Evolutionary conservation across 2,797 vertebrate species (phyloP).

Genomic region (Craterocephalus amniculus): DNA sequence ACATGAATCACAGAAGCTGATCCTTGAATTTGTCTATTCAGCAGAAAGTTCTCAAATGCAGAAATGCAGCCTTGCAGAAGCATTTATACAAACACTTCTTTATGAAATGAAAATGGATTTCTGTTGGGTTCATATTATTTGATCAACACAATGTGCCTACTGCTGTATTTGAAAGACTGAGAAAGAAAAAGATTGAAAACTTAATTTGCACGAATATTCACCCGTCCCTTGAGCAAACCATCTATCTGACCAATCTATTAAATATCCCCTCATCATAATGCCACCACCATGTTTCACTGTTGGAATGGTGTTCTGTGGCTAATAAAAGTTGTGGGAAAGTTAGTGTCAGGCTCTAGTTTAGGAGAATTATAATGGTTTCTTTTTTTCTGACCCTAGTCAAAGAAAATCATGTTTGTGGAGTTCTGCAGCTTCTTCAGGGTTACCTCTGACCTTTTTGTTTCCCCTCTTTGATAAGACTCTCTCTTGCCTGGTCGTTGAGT

Average conservation of each 20-base stretch:
- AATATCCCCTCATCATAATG: background rate
- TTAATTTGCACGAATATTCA: background rate
- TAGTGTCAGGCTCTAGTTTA: no score
- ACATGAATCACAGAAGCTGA: constrained; percentile 16
- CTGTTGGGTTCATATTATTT: background rate
- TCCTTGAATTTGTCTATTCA: constrained; percentile 3
- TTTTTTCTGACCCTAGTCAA: background rate
- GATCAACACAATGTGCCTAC: background rate
- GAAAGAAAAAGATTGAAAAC: background rate
- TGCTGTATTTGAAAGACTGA: background rate
- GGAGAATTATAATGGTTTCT: background rate
- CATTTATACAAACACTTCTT: background rate
- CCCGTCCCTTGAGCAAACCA: background rate
- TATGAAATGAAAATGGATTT: background rate
- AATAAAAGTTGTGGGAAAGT: no score
- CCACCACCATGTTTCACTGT: background rate
- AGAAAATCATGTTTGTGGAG: background rate
- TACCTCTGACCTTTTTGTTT: background rate
- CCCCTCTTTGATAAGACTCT: background rate
- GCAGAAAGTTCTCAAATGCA: no score
- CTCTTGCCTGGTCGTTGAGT: background rate
- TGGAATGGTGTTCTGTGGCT: background rate
- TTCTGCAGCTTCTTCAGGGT: background rate
- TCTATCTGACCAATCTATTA: background rate
- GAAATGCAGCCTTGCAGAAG: no score